Evolutionary conservation across 2,797 vertebrate species (phyloP), one percentile per base, ranked within the genome.

Genomic region (Lacerta viridis): DNA sequence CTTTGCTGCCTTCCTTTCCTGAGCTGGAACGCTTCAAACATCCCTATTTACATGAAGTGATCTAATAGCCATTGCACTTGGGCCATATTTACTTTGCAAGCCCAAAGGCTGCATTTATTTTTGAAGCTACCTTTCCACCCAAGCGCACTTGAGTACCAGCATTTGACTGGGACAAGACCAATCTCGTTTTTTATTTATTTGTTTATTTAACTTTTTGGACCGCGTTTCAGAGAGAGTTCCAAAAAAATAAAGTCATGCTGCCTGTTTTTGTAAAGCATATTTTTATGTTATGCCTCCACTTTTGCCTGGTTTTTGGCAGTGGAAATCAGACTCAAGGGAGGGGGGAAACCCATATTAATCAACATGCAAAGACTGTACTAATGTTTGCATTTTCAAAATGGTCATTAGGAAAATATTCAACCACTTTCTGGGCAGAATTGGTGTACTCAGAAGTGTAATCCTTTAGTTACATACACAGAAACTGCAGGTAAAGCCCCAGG

Each of bases 11-110:
- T 90, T 72, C 46, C 68, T 89, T 91, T 89, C 68, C 94, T 93
- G 93, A 76, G 80, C 92, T 95, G 95, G 95, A 96, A 95, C 93
- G 93, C 92, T 92, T 93, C 88, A 25, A 55, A 95, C 90, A 94
- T 94, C 95, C 92, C 92, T 95, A 95, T 96, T 96, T 95, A 94
- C 92, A 92, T 93, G 92, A 94, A 95, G 94, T 93, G 92, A 94
- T 92, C 95, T 95, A 89, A 93, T 94, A 92, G 92, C 93, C 95
- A 88, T 80, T 69, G 92, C 18, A 92, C 93, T 94, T 41, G 68
- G 69, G 90, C 55, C 46, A 4, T 93, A 88, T 94, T 96, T 95
- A 90, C 88, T 94, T 92, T 95, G 95, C 88, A 33, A 92, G 90
- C 92, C 72, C 88, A 92, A 91, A 92, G 92, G 90, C 90, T 88